Conservation (phyloP, 2,888 invertebrate species). For the Diachrysia chrysitis region DNA sequence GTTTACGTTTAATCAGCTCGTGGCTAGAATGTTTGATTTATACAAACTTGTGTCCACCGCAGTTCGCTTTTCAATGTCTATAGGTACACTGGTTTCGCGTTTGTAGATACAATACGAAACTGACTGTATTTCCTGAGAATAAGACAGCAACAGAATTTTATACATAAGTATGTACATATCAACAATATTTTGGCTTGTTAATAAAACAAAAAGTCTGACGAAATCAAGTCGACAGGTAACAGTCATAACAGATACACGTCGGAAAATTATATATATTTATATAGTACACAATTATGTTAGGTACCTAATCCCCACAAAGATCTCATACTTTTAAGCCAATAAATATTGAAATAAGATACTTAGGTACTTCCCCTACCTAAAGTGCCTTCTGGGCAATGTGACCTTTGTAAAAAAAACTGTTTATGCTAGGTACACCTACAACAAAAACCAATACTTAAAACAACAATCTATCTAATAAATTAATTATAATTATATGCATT, state of each 20-base stretch:
- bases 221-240: too few species aligned
- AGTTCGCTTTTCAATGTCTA: slow-evolving; percentile 41
- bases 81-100: slow-evolving; percentile 32
- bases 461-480: not conserved
- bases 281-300: too few species aligned
- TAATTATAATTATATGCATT: not conserved
- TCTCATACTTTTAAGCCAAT: too few species aligned
- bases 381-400: not conserved
- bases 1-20: slow-evolving; percentile 63
- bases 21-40: slow-evolving; percentile 53
- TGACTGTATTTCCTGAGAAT: not conserved
- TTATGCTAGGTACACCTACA: not conserved
- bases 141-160: not conserved
- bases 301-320: too few species aligned
- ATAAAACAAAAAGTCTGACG: too few species aligned
- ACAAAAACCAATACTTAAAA: not conserved
- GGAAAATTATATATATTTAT: too few species aligned
- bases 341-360: too few species aligned
- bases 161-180: too few species aligned
- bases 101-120: slow-evolving; percentile 13
- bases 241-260: too few species aligned
- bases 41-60: slow-evolving; percentile 53
- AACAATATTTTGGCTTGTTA: too few species aligned
- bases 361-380: too few species aligned
- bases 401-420: not conserved